Evolutionary conservation across 2,888 invertebrate genomes (phyloP).

Genomic region (Fragum sueziense): DNA sequence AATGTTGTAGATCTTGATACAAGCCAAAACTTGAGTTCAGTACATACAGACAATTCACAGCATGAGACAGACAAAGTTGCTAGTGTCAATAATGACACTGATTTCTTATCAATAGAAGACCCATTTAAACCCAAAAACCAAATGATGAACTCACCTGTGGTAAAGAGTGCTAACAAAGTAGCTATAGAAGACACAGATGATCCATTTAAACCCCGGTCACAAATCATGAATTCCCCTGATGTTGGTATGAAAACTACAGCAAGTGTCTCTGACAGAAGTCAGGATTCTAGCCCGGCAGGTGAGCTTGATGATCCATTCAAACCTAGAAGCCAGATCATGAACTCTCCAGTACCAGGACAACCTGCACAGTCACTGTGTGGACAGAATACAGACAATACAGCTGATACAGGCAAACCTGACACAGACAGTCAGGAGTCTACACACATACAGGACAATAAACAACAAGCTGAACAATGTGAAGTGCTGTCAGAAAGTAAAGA

Average conservation of each 20-base stretch:
- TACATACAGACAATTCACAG: background rate
- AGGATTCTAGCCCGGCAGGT: no score
- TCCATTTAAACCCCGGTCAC: conserved; percentile 46
- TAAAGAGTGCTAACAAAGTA: background rate
- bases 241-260: no score
- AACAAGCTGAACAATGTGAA: background rate
- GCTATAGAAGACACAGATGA: conserved; percentile 45
- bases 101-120: conserved; percentile 23
- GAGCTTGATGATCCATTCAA: conserved; percentile 57
- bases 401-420: conserved; percentile 55
- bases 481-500: background rate
- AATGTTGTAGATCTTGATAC: background rate
- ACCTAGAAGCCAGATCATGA: conserved; percentile 50
- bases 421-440: conserved; percentile 54
- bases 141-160: conserved; percentile 47
- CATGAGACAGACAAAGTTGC: background rate
- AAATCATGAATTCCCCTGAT: conserved; percentile 50
- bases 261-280: no score
- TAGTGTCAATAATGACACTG: background rate
- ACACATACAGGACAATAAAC: background rate
- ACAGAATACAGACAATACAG: no score
- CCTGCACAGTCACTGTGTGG: no score
- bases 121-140: conserved; percentile 50
- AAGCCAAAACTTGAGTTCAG: background rate
- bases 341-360: no score